Conservation (phyloP, 2,888 invertebrate species). For the Uloborus plumipes region DNA sequence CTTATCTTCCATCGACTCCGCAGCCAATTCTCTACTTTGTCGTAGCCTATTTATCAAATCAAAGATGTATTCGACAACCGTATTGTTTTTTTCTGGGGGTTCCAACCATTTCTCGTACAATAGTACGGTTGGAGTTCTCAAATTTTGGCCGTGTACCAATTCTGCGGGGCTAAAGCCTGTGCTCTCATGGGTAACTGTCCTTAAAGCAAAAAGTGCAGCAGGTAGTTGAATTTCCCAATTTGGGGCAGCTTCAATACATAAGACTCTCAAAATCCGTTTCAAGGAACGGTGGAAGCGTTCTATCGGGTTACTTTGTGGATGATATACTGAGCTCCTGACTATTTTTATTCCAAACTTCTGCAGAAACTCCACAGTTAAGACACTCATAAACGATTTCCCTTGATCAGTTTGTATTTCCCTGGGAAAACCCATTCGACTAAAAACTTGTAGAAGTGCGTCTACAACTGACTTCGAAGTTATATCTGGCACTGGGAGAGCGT, state of each 20-base stretch:
- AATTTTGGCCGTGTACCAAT: not conserved
- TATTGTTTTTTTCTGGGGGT: not conserved
- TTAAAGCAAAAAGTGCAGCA: not conserved
- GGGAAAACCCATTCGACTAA: slow-evolving; percentile 23
- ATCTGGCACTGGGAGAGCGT: not conserved
- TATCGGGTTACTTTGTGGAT: too few relatives aligned
- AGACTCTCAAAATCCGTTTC: too few relatives aligned
- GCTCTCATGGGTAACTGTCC: not conserved
- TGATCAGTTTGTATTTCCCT: slow-evolving; percentile 25
- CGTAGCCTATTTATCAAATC: not conserved
- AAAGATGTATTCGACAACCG: not conserved
- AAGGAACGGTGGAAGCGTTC: too few relatives aligned
- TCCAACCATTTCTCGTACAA: not conserved
- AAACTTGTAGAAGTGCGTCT: not conserved
- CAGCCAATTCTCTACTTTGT: not conserved
- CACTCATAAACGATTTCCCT: slow-evolving; percentile 26
- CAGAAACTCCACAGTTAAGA: not conserved
- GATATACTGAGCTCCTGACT: not conserved
- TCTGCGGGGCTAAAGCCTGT: not conserved
- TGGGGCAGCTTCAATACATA: not conserved
- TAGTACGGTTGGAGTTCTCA: not conserved
- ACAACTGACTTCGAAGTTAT: not conserved
- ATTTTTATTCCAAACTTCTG: not conserved
- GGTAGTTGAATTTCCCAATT: not conserved
- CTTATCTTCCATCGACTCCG: not conserved